Conservation (phyloP, 1,140 invertebrate genomes). For the Anagrus nilaparvatae region DNA sequence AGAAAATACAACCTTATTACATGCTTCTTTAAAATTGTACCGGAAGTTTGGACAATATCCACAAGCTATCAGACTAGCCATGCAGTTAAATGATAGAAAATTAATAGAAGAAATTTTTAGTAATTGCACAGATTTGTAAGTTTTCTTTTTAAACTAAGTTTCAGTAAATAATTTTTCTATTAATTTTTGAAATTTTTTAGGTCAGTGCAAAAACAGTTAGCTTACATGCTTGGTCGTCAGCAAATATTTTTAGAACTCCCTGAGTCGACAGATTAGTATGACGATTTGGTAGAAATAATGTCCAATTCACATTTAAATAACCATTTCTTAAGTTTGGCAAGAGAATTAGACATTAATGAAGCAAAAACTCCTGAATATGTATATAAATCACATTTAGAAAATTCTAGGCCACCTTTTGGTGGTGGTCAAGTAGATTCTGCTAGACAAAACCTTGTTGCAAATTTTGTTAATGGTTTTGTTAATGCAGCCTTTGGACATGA, state of each 20-base stretch:
- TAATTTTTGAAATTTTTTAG: too few relatives aligned
- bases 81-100: conserved; percentile 85
- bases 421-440: conserved; percentile 88
- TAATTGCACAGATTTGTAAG: conserved; percentile 78
- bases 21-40: conserved; percentile 80
- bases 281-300: conserved; percentile 92
- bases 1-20: conserved; percentile 83
- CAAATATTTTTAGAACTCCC: conserved; percentile 79
- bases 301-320: conserved; percentile 94
- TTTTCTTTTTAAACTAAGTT: conserved; percentile 22
- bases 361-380: conserved; percentile 99
- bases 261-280: conserved; percentile 63
- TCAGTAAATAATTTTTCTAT: background rate
- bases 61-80: conserved; percentile 85
- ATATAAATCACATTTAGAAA: conserved; percentile 97
- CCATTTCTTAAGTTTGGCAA: conserved; percentile 89
- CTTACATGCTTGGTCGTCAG: conserved; percentile 94
- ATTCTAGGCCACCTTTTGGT: conserved; percentile 70
- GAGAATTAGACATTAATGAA: conserved; percentile 99
- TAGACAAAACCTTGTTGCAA: conserved; percentile 91
- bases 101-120: conserved; percentile 80
- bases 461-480: conserved; percentile 99
- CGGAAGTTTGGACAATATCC: conserved; percentile 89
- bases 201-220: conserved; percentile 87
- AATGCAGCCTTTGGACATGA: conserved; percentile 98